A percentile compares a stretch with the other conserved stretches of the same genome.
phyloP scores from a whole-genome alignment of 2,888 invertebrate species.

The Napeogenes sylphis region DNA sequence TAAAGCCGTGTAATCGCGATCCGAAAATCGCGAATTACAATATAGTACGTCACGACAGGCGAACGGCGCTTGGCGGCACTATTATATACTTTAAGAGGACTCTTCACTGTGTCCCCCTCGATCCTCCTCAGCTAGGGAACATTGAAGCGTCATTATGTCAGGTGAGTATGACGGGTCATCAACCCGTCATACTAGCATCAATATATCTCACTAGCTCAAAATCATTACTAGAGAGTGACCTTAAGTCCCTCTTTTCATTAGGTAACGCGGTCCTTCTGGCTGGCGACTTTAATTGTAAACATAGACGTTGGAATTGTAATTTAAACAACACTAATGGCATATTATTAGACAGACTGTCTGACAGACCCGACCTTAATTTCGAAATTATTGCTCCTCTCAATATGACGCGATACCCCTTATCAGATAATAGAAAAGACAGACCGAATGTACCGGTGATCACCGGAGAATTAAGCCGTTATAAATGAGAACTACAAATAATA shows the following conservation, averaged over 20 bases:
- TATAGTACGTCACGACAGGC: slow-evolving; percentile 1
- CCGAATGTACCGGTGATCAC: slow-evolving; percentile 4
- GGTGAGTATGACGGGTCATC: slow-evolving; percentile 17
- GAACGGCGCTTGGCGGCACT: slow-evolving; percentile 15
- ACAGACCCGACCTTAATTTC: neutral
- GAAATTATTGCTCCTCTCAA: too few relatives aligned
- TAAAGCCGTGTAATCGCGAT: slow-evolving; percentile 8
- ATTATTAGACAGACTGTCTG: neutral
- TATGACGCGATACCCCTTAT: too few relatives aligned
- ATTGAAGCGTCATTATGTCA: slow-evolving; percentile 21
- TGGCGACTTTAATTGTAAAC: neutral
- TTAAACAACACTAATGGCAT: neutral
- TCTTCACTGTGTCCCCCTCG: slow-evolving; percentile 15
- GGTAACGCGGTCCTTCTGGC: slow-evolving; percentile 6
- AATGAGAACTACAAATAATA: too few relatives aligned
- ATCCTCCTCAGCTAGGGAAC: slow-evolving; percentile 23
- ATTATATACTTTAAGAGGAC: slow-evolving; percentile 15
- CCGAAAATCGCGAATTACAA: neutral
- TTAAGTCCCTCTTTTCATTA: slow-evolving; percentile 9
- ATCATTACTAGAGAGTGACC: neutral
- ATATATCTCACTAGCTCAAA: slow-evolving; percentile 9
- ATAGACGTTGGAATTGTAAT: neutral
- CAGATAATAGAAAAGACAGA: neutral
- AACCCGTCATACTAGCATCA: slow-evolving; percentile 14
- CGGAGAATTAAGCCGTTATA: too few relatives aligned